A percentile compares a stretch with the other conserved stretches of the same genome.
phyloP scores from a whole-genome alignment of 2,113 vertebrate species.

The Aepyceros melampus region DNA sequence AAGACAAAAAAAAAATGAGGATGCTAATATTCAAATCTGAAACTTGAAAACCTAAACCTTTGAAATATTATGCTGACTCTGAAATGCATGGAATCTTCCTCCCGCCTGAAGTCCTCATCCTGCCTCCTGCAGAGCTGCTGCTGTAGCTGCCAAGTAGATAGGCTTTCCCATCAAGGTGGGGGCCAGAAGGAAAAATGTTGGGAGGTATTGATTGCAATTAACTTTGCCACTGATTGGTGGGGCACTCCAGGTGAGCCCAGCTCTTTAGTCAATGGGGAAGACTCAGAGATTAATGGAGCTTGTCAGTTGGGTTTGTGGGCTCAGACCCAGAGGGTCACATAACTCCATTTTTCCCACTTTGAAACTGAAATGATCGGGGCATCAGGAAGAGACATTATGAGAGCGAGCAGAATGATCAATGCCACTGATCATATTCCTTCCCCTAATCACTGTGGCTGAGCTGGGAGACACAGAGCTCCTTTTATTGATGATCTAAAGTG shows the following conservation, averaged over 20 bases:
- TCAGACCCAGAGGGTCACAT: background rate
- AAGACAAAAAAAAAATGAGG: background rate
- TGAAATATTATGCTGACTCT: background rate
- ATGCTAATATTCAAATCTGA: background rate
- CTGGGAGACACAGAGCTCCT: background rate
- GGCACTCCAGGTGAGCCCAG: background rate
- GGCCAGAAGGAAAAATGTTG: background rate
- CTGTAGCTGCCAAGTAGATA: background rate
- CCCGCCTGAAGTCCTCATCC: accelerated
- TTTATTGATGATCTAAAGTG: background rate
- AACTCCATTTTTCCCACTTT: slow-evolving; percentile 30
- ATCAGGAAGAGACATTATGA: background rate
- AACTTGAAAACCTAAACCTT: background rate
- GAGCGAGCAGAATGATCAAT: background rate
- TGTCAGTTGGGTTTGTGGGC: background rate
- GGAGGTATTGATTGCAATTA: slow-evolving; percentile 45
- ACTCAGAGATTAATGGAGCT: slow-evolving; percentile 7
- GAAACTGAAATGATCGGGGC: slow-evolving; percentile 41
- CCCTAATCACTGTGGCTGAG: background rate
- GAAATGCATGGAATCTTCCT: background rate
- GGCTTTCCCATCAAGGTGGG: background rate
- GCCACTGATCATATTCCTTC: background rate
- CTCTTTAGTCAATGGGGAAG: background rate
- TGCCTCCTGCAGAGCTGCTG: accelerated
- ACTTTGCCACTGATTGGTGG: background rate